Conservation (phyloP, 2,797 vertebrate species). For the Agapornis canus region DNA sequence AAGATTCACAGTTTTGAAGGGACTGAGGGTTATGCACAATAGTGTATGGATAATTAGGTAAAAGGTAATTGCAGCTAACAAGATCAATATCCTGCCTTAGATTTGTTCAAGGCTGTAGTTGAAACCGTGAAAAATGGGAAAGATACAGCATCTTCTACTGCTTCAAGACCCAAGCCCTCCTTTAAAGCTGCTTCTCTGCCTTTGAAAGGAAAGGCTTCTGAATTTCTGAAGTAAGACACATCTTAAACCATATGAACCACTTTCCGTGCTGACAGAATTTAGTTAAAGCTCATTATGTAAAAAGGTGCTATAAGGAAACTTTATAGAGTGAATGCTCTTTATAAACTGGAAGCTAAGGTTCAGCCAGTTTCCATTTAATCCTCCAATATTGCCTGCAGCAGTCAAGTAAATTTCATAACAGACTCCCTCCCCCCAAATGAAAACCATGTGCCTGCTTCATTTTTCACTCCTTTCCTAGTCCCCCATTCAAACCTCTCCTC, state of each 20-base stretch:
- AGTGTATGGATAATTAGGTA: neutral
- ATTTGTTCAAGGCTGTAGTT: neutral
- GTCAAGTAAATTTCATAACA: slow-evolving; percentile 63
- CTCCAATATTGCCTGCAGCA: slow-evolving; percentile 71
- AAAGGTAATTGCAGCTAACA: neutral
- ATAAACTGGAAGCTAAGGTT: slow-evolving; percentile 57
- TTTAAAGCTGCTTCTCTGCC: slow-evolving; percentile 20
- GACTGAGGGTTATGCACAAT: neutral
- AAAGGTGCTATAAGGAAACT: slow-evolving; percentile 67
- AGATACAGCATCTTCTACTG: neutral
- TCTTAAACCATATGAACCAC: slow-evolving; percentile 60
- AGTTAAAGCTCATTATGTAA: slow-evolving; percentile 69
- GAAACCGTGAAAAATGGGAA: neutral
- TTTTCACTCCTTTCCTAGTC: slow-evolving; percentile 32
- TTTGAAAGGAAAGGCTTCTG: slow-evolving; percentile 55
- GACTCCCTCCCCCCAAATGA: slow-evolving; percentile 56
- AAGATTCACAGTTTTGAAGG: neutral
- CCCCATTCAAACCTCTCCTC: slow-evolving; percentile 14
- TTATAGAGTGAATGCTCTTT: slow-evolving; percentile 68
- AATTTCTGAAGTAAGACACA: slow-evolving; percentile 44
- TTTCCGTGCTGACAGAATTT: slow-evolving; percentile 67
- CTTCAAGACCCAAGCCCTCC: neutral
- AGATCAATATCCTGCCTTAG: neutral
- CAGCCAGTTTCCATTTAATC: slow-evolving; percentile 75
- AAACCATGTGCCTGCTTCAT: slow-evolving; percentile 74